Conservation (phyloP, 2,113 vertebrate genomes). For the Apodemus speciosus region DNA sequence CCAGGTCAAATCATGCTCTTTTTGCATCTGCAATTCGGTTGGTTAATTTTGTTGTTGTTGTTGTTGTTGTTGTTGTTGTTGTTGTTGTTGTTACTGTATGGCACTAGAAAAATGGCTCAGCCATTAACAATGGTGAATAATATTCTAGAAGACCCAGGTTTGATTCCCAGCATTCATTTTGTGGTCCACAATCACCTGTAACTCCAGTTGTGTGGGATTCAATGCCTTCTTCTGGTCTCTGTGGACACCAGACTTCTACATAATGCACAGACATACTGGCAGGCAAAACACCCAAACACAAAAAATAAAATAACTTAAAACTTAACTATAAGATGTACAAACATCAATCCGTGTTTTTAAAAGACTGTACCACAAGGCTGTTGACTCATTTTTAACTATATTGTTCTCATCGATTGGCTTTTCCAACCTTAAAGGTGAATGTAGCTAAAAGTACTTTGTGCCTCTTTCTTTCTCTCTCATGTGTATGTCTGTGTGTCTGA, state of each 20-base stretch:
- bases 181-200: background rate
- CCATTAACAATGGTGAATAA: no score
- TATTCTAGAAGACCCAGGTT: background rate
- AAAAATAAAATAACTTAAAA: background rate
- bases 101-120: background rate
- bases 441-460: background rate
- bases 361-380: background rate
- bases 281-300: background rate
- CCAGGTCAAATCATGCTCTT: background rate
- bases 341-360: background rate
- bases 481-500: background rate
- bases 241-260: background rate
- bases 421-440: slow-evolving; percentile 33
- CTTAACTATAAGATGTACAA: background rate
- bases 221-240: background rate
- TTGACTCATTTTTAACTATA: background rate
- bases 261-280: background rate
- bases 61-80: background rate
- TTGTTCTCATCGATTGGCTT: background rate
- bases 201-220: background rate
- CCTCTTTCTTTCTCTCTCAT: background rate
- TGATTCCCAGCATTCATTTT: background rate
- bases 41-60: no score
- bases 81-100: background rate
- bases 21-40: background rate